Percentiles rank a stretch among this genome's conserved stretches.
These are phyloP conservation scores for Cerastis rubricosa DNA, from an alignment of 2,888 invertebrate genomes.

Conservation along the genomic window DNA sequence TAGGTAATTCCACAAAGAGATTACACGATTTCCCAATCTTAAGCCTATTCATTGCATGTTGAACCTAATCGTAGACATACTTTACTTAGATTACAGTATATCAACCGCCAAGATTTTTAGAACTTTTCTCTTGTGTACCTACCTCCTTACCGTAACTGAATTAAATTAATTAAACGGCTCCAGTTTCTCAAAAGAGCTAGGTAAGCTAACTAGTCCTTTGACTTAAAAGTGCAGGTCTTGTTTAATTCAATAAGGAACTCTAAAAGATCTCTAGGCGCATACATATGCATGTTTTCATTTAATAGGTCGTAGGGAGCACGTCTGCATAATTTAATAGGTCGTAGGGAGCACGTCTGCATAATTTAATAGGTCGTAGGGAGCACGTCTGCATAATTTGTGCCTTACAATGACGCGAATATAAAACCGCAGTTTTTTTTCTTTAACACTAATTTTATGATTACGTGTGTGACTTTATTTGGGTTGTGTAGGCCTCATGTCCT, in stretches of 20 bases:
- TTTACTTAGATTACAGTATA: not conserved
- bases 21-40: too few species aligned
- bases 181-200: constrained; percentile 1
- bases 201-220: constrained; percentile 9
- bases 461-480: not conserved
- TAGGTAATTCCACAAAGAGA: too few species aligned
- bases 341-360: constrained; percentile 73
- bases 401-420: constrained; percentile 68
- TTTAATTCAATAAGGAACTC: constrained; percentile 39
- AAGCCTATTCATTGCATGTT: too few species aligned
- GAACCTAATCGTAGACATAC: not conserved
- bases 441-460: constrained; percentile 64
- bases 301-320: constrained; percentile 59
- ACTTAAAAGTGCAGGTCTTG: constrained; percentile 2
- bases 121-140: not conserved
- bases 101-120: not conserved
- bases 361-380: constrained; percentile 60
- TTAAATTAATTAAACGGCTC: not conserved
- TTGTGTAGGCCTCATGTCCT: not conserved
- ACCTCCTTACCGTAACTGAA: not conserved
- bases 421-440: constrained; percentile 69
- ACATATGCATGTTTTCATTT: constrained; percentile 72
- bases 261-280: constrained; percentile 48
- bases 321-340: constrained; percentile 79
- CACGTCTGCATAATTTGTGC: constrained; percentile 75